Conservation (phyloP, 2,797 vertebrate genomes). For the Eulemur mongoz region DNA sequence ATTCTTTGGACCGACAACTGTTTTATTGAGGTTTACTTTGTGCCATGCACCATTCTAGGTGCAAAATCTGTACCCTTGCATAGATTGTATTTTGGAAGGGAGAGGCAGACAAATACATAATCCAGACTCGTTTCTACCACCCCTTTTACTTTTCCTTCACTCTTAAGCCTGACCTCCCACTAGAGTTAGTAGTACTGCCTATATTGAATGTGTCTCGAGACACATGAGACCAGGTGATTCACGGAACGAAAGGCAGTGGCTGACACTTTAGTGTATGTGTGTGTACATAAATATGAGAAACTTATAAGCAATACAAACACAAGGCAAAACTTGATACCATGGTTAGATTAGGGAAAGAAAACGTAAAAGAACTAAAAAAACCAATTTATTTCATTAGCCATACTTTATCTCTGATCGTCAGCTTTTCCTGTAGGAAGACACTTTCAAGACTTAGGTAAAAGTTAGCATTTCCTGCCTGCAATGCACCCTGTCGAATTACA, state of each 20-base stretch:
- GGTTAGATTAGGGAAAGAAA: not conserved
- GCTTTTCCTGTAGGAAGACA: not conserved
- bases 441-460: not conserved
- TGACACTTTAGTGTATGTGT: not conserved
- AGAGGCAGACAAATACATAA: not conserved
- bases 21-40: not conserved
- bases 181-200: not conserved
- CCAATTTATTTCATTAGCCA: not conserved
- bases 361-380: not conserved
- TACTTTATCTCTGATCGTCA: not conserved
- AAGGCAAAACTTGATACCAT: not conserved
- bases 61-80: not conserved
- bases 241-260: not conserved
- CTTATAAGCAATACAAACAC: not conserved
- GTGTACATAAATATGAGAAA: not conserved
- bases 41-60: not conserved
- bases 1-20: not conserved
- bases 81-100: not conserved
- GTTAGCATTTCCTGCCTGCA: not conserved
- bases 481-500: not conserved
- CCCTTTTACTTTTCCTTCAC: not conserved
- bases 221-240: not conserved
- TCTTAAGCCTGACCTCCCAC: not conserved
- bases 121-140: not conserved
- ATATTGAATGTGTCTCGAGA: not conserved